Base-by-base conservation (phyloP, 1,140 invertebrate species). In the Laodelphax striatellus region DNA sequence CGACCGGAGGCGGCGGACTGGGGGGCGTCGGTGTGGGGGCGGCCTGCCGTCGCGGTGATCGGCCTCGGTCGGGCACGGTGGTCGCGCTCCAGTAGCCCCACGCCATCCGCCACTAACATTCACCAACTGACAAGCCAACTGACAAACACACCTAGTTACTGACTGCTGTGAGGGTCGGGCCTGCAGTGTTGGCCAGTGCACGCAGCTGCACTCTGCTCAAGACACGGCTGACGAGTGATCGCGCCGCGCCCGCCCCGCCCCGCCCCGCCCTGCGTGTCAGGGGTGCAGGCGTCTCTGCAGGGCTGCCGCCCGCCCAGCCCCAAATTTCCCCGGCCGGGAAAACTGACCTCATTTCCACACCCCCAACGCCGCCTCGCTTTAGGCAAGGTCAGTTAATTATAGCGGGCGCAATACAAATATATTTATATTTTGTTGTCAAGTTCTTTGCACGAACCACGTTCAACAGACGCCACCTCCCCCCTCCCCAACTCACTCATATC, bases 71-170 rank as follows among this genome's bases (percentile, higher is more conserved):
- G 64, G 81, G 82, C 66, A 90, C 86, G 57, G 87, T 83, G 54
- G 87, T 89, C 66, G 88, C 88, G 69, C 86, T 89, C 88, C 88
- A 91, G 73, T 90, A 90, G 67, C 88, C 88, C 88, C 88, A 91
- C 71, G 88, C 88, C 88, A 90, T 91, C 64, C 55, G 67, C 63
- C 5, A 43, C 55, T 16, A 52, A 17, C 59, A 57, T 24, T 55
- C 59, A 57, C 55, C 16, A 19, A n/a, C n/a, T n/a, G n/a, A n/a
- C n/a, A n/a, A 38, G 14, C 59, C 13, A 17, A 17, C 11, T 21
- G 21, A 11, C n/a, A n/a, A n/a, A 31, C 34, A 10, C 6, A 50
- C 4, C 5, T 4, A 5, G 55, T 8, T n/a, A 58, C 56, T 46
- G 42, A 21, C 56, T 46, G 42, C 56, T 22, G 28, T 19, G 17